Base-by-base conservation (phyloP, 2,113 vertebrate genomes). In the Tetrax tetrax region DNA sequence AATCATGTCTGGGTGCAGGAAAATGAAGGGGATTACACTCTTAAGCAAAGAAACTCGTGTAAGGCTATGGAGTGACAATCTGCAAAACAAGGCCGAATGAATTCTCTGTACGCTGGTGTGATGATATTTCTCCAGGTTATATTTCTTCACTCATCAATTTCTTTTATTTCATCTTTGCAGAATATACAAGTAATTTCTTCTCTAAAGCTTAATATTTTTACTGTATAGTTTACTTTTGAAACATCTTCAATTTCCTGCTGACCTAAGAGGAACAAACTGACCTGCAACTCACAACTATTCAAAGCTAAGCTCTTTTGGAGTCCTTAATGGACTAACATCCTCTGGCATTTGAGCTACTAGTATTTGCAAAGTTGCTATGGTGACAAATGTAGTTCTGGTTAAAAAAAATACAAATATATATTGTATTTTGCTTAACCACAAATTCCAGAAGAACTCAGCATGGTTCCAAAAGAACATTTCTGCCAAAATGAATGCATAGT, bases 341-440 rank as follows among this genome's bases (percentile, higher is more conserved):
- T 81, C 79, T 96, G 77, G 92, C 27, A 6, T 94, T 78, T 87
- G 83, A 83, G 50, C 45, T 93, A 64, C 63, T 94, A 75, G 9
- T 77, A 56, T 87, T 96, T 93, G 33, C 76, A 60, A 56, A 85
- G 95, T 97, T 97, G 87, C 97, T 96, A 96, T 97, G 87, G 96
- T 92, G 65, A 98, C 57, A 71, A 87, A 77, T 54, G 50, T 63
- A 80, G 45, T 78, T 92, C 43, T 83, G 47, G 48, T 90, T 88
- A 74, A 93, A 96, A 91, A 92, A 59, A 6, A 63, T 37, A 45
- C 88, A 70, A 20, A 71, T 93, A 86, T 41, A 41, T 41, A 81
- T 94, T 78, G 53, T 96, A 12, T 79, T 94, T 96, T 92, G 38
- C 87, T 97, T 95, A 97, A 94, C 77, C 60, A 84, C 53, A 95